Conservation (phyloP, 2,888 invertebrate species). For the Orthosia gracilis region DNA sequence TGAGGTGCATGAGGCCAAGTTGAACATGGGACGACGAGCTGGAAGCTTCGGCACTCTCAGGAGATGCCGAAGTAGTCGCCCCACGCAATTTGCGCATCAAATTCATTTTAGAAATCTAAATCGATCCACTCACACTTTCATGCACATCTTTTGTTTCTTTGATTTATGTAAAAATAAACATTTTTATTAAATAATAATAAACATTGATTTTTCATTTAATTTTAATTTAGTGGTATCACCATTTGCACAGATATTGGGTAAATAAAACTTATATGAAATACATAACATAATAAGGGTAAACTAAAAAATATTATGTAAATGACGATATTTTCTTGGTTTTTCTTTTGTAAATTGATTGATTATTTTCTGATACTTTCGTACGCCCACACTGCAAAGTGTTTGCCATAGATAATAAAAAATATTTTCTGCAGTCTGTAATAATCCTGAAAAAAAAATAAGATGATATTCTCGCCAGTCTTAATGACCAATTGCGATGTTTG, state of each 20-base stretch:
- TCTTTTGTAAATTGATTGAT: conserved; percentile 64
- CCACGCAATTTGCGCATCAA: conserved; percentile 97
- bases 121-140: conserved; percentile 42
- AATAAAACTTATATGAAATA: conserved; percentile 23
- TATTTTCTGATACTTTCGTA: conserved; percentile 63
- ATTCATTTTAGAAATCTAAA: conserved; percentile 92
- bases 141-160: conserved; percentile 54
- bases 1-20: conserved; percentile 98
- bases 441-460: neutral
- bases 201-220: conserved; percentile 60
- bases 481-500: neutral
- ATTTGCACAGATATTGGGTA: conserved; percentile 40
- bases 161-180: conserved; percentile 55
- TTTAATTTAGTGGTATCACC: conserved; percentile 40
- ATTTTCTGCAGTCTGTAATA: neutral
- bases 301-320: conserved; percentile 40
- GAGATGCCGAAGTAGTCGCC: conserved; percentile 85
- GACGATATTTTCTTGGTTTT: conserved; percentile 54
- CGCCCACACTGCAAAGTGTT: conserved; percentile 69
- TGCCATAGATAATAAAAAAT: conserved; percentile 51
- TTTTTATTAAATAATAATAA: conserved; percentile 62
- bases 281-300: conserved; percentile 43
- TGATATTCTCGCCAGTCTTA: conserved; percentile 20
- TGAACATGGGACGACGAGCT: conserved; percentile 95
- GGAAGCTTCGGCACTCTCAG: conserved; percentile 91